Base-by-base conservation (phyloP, 1,140 invertebrate species). In the Musca domestica region DNA sequence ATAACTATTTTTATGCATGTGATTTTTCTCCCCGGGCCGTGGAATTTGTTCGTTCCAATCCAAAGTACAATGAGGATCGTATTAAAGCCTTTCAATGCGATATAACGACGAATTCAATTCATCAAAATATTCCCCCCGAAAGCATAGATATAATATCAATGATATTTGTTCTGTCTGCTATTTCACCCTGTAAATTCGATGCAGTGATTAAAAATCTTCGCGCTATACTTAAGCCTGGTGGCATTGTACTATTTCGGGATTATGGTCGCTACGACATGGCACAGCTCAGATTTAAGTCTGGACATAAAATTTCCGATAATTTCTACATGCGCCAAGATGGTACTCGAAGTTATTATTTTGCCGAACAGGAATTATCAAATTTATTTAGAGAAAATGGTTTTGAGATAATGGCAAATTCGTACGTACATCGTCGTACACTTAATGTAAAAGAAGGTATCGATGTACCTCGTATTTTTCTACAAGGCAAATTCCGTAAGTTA, bases 251-350 rank as follows among this genome's bases (percentile, higher is more conserved):
- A 4, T 95, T 99, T 74, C 84, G 98, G 73, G 98, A 99, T 84
- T 99, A 99, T 83, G 98, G 96, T 0, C 82, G 96, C n/a, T 95
- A 98, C 79, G 98, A 99, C 83, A 94, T 99, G 90, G 94, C 98
- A 2, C 97, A 99, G 82, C 75, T 99, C 2, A 84, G 97, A 61
- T 99, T 98, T 81, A 91, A 94, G 71, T 88, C 93, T 3, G 95
- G 95, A 0, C 90, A 94, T 78, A 98, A 98, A 83, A 93, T 98
- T 68, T 80, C 87, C 7, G 95, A 98, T 22, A 98, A 98, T 82
- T 93, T 98, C 72, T 99, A 99, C 80, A 92, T 95, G 81, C 83
- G 98, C 22, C 96, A 98, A 80, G 98, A 99, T 88, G 97, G 97
- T 3, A 99, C 98, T 1, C 89, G 93, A 70, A 90, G 88, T 69